Evolutionary conservation across 2,113 vertebrate genomes (phyloP).

Genomic region (Pelodiscus sinensis): DNA sequence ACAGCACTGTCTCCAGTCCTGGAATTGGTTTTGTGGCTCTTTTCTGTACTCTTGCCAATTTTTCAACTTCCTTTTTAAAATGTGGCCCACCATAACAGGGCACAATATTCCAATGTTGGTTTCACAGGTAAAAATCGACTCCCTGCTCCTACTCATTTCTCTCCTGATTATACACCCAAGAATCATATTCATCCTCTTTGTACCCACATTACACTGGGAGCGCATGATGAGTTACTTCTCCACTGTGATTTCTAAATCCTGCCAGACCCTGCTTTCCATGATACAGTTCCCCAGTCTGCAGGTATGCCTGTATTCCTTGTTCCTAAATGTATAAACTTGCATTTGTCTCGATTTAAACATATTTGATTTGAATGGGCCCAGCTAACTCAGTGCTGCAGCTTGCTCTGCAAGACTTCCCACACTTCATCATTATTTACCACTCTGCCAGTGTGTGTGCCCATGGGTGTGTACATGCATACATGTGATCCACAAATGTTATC

Average conservation of each 20-base stretch:
- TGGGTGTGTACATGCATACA: too few species aligned
- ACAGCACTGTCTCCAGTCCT: not conserved
- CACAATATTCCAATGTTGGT: not conserved
- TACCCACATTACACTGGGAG: not conserved
- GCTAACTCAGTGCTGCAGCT: not conserved
- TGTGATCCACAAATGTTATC: not conserved
- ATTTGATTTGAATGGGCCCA: not conserved
- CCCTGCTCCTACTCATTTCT: not conserved
- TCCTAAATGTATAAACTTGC: not conserved
- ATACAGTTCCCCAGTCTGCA: not conserved
- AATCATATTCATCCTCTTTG: not conserved
- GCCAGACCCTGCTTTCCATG: not conserved
- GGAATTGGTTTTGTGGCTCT: not conserved
- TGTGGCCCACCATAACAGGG: not conserved
- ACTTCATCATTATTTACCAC: not conserved
- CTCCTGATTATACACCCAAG: not conserved
- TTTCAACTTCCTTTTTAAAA: not conserved
- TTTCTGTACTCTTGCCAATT: not conserved
- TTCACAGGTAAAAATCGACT: not conserved
- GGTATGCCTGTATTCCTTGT: not conserved
- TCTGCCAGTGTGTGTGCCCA: not conserved
- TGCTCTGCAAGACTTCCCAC: not conserved
- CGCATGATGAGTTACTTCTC: not conserved
- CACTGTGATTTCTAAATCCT: not conserved
- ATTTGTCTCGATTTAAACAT: not conserved